Evolutionary conservation across 2,797 vertebrate genomes (phyloP), one percentile per base, ranked within the genome.

Genomic region (Eulemur coronatus): DNA sequence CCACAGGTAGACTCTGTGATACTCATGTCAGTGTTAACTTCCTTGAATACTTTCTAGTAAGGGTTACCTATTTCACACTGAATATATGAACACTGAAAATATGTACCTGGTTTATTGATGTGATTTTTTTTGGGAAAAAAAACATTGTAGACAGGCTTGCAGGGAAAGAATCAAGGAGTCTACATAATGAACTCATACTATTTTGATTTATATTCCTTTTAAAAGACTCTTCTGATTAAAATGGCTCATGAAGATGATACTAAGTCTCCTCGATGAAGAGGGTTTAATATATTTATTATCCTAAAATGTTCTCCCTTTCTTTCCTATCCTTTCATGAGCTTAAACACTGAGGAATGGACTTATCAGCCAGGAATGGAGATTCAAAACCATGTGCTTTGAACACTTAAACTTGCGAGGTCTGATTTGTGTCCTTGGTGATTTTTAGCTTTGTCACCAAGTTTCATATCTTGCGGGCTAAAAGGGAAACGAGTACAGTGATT

Each of bases 401-500:
- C 48, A 7, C 33, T 35, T 70, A 59, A 92, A 61, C 17, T 87
- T 87, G 70, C 59, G 65, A 41, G 9, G 1, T 30, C 79, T 65
- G 69, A 80, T 82, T 8, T 43, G n/a, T 76, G 35, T 46, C 12
- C 70, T 43, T 96, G 93, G 52, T 76, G 26, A 67, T 93, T 69
- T 69, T 1, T 15, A 88, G 33, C 22, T 15, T 75, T 33, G 81
- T 89, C 92, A 59, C 57, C 67, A 88, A 95, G 70, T 15, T 46
- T 43, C 38, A 0, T 81, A 33, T 91, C 78, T 93, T 96, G 24
- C 35, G 67, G 61, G n/a, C 88, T 55, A 80, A 65, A 38, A 97
- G 87, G 87, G 94, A 92, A 94, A 96, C 22, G 8, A 91, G 65
- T 89, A 61, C 97, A 97, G 91, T 97, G 96, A 95, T 93, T 95